These are phyloP conservation scores for Lasioglossum baleicum DNA, from an alignment of 1,140 invertebrate genomes.

Conservation along the genomic window DNA sequence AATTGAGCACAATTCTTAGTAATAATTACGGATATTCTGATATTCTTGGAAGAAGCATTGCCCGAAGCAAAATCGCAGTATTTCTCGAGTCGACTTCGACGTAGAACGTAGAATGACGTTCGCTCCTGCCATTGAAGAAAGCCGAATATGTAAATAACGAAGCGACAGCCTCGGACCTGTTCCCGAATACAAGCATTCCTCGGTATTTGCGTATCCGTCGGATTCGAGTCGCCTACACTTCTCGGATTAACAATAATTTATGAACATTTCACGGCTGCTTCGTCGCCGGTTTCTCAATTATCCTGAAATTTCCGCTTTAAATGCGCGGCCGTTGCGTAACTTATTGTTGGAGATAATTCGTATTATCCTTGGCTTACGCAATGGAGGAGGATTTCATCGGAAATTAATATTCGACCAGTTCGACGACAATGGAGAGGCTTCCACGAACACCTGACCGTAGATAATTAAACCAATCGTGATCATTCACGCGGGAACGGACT, in stretches of 20 bases:
- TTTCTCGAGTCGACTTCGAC: not conserved
- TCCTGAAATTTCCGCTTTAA: constrained; percentile 41
- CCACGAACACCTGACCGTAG: no score
- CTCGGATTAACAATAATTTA: not conserved
- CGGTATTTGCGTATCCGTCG: no score
- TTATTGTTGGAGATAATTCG: constrained; percentile 25
- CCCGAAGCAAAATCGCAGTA: no score
- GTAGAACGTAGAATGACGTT: not conserved
- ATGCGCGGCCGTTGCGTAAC: constrained; percentile 37
- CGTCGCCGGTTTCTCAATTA: constrained; percentile 28
- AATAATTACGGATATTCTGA: no score
- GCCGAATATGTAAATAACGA: not conserved
- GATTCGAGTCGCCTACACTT: not conserved
- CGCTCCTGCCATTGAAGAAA: not conserved
- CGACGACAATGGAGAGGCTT: not conserved
- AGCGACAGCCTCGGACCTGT: no score
- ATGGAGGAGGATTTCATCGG: constrained; percentile 6
- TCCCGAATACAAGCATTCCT: not conserved
- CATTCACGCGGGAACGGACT: no score
- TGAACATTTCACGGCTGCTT: not conserved
- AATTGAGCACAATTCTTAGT: no score
- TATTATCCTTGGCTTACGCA: constrained; percentile 9
- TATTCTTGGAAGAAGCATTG: no score
- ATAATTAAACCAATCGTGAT: no score
- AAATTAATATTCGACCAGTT: constrained; percentile 2